Conservation (phyloP, 2,797 vertebrate species). For the Capromys pilorides region DNA sequence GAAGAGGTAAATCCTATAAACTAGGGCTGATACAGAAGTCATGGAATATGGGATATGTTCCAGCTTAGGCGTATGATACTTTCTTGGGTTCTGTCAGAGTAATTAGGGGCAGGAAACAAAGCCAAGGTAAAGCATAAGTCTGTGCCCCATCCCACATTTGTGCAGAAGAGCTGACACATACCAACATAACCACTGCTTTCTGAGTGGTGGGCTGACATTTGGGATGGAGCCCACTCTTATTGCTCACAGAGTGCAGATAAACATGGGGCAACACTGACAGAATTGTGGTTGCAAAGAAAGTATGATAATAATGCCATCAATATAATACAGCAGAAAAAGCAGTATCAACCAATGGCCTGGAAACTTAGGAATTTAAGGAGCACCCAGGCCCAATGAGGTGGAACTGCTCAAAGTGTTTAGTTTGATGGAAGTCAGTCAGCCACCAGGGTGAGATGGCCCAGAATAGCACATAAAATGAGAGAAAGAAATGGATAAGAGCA, state of each 20-base stretch:
- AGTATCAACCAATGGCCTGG: slow-evolving; percentile 20
- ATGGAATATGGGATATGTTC: neutral
- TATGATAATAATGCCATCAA: neutral
- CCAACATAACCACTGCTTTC: neutral
- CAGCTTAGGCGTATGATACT: neutral
- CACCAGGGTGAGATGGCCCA: neutral
- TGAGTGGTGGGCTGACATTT: neutral
- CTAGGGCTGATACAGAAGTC: neutral
- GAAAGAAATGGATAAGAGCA: neutral
- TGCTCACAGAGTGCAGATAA: neutral
- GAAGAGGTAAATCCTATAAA: neutral
- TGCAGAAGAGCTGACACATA: neutral
- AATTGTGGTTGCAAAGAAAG: neutral
- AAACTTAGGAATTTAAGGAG: slow-evolving; percentile 56
- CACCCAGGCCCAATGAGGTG: slow-evolving; percentile 46
- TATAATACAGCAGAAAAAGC: slow-evolving; percentile 13
- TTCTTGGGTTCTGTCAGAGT: neutral
- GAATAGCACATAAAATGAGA: neutral
- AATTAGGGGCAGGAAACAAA: neutral
- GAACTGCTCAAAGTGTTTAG: slow-evolving; percentile 50
- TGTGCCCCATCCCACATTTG: neutral
- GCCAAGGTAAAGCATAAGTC: neutral
- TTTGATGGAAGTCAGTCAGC: slow-evolving; percentile 41
- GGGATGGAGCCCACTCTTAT: neutral
- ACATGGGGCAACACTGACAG: neutral